phyloP scores from a whole-genome alignment of 2,113 vertebrate species.

The Oxyura jamaicensis region DNA sequence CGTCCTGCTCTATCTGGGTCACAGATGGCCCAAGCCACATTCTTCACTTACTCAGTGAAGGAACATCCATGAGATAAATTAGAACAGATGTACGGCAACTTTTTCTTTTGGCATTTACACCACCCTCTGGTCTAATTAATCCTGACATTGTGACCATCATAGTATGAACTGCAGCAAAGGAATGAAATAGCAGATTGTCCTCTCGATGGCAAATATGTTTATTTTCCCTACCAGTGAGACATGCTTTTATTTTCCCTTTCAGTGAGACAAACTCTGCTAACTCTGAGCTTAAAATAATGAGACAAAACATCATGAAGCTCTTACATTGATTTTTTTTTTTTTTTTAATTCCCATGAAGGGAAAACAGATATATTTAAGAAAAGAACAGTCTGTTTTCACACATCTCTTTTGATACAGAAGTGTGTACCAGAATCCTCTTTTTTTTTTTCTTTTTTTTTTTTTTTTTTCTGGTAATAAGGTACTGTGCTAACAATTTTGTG shows the following conservation, averaged over 20 bases:
- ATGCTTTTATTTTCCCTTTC: neutral
- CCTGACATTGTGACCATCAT: constrained; percentile 49
- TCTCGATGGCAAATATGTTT: constrained; percentile 26
- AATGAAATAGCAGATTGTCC: constrained; percentile 56
- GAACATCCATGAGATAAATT: constrained; percentile 58
- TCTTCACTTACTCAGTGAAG: constrained; percentile 58
- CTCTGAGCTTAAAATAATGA: neutral
- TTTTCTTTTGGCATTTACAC: constrained; percentile 64
- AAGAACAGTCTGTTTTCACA: neutral
- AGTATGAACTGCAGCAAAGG: constrained; percentile 34
- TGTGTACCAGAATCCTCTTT: constrained; percentile 16
- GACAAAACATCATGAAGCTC: neutral
- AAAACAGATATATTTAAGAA: neutral
- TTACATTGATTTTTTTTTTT: neutral
- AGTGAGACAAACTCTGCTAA: neutral
- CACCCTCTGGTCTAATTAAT: constrained; percentile 67
- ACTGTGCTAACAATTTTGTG: constrained; percentile 32
- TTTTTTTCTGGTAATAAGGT: constrained; percentile 38
- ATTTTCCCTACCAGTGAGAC: constrained; percentile 39
- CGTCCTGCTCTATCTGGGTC: constrained; percentile 73
- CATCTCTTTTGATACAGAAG: constrained; percentile 12
- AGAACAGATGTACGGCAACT: constrained; percentile 61
- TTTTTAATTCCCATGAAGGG: neutral
- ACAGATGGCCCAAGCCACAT: constrained; percentile 76
- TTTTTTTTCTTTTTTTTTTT: constrained; percentile 17